These are phyloP conservation scores for Cisticola juncidis DNA, from an alignment of 2,113 vertebrate genomes.

Conservation along the genomic window DNA sequence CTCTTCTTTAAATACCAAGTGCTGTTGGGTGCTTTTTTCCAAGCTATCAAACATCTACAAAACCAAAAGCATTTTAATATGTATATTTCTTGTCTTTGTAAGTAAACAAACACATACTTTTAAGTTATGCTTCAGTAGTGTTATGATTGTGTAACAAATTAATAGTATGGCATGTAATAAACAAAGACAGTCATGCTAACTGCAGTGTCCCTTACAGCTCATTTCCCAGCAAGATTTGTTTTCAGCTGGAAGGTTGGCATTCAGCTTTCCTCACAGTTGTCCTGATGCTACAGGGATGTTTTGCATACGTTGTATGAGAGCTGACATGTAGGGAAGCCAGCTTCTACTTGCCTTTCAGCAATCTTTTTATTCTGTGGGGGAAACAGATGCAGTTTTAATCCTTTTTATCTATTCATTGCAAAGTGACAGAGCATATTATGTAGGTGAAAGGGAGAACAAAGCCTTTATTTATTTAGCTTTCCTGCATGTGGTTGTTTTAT, in stretches of 20 bases:
- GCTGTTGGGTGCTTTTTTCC: not conserved
- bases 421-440: not conserved
- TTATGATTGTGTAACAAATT: not conserved
- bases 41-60: not conserved
- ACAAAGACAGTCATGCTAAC: not conserved
- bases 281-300: slow-evolving; percentile 8
- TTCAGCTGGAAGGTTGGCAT: not conserved
- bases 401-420: not conserved
- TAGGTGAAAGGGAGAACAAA: not conserved
- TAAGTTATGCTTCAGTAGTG: not conserved
- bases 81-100: not conserved
- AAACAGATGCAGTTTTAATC: not conserved
- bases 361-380: not conserved
- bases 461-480: not conserved
- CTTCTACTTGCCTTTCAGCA: not conserved
- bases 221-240: not conserved
- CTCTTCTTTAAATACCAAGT: not conserved
- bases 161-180: not conserved
- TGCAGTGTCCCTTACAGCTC: not conserved
- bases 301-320: not conserved
- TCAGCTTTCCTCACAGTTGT: not conserved
- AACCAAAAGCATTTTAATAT: not conserved
- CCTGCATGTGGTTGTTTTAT: not conserved
- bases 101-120: not conserved
- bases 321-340: not conserved